Base-by-base conservation (phyloP, 1,140 invertebrate genomes). In the Acromyrmex charruanus region DNA sequence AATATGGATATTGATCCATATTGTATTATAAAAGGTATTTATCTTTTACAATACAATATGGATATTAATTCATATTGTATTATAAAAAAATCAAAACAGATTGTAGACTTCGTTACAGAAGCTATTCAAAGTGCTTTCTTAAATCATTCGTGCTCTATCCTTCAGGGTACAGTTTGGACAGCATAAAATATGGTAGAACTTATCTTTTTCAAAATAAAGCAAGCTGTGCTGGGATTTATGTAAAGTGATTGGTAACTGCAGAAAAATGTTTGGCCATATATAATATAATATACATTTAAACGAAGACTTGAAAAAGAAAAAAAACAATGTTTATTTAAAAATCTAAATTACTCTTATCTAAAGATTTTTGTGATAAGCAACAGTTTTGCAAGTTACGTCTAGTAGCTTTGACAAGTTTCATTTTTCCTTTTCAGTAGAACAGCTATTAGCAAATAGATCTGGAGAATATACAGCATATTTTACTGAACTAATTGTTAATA, bases 301-400 rank as follows among this genome's bases (percentile, higher is more conserved):
- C 69, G 58, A 69, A n/a, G 18, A 84, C 69, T 84, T 81, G 21
- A 49, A 61, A 84, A 82, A 21, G 21, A 80, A 82, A 31, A 31
- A 66, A 66, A 35, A 81, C 31, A 82, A 21, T 74, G n/a, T 84
- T 84, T 75, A 84, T 84, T 75, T 77, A 68, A 74, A 80, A 31
- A 81, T 68, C 74, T 86, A 85, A 65, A 85, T 87, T 69, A 68
- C 53, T 82, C 28, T 88, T 72, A 87, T 68, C 58, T 84, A 84
- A 75, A 74, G 74, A 82, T 74, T 63, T 61, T 44, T 51, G 4
- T 51, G 2, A n/a, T 61, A 84, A 39, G 55, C 44, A 74, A 82
- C 9, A 51, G 3, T 84, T 84, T 28, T 75, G 18, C 49, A 31
- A 81, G 14, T 81, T 71, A 81, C 6, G 31, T 71, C 21, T 81